These are phyloP conservation scores for Chelon auratus DNA, from an alignment of 2,797 vertebrate species.

Conservation along the genomic window DNA sequence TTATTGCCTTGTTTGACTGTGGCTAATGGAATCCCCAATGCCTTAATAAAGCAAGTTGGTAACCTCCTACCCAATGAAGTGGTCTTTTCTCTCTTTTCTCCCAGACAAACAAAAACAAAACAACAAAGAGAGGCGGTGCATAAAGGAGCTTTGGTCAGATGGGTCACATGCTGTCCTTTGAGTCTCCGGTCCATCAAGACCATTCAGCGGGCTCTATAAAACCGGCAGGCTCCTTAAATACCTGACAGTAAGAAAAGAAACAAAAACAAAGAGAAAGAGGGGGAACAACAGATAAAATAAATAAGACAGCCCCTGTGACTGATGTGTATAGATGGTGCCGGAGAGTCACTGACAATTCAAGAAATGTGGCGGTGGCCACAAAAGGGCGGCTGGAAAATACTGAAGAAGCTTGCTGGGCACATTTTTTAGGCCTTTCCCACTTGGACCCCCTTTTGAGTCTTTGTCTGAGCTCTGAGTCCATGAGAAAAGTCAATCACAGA, in stretches of 20 bases:
- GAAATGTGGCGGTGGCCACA: conserved; percentile 86
- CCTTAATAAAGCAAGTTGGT: conserved; percentile 76
- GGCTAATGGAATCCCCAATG: conserved; percentile 76
- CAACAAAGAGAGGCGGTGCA: conserved; percentile 85
- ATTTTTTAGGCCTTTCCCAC: conserved; percentile 84
- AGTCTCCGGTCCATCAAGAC: conserved; percentile 83
- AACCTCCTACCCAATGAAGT: conserved; percentile 87
- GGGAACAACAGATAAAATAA: conserved; percentile 88
- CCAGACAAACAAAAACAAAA: conserved; percentile 88
- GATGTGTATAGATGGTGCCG: conserved; percentile 87
- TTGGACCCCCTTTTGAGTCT: conserved; percentile 87
- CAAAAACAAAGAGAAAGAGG: conserved; percentile 84
- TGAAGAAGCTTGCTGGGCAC: conserved; percentile 84
- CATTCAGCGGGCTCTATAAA: conserved; percentile 85
- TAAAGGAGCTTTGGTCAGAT: conserved; percentile 87
- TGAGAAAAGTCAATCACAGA: conserved; percentile 88
- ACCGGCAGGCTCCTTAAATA: conserved; percentile 88
- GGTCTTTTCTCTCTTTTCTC: conserved; percentile 82
- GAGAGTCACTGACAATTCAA: conserved; percentile 88
- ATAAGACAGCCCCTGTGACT: conserved; percentile 88
- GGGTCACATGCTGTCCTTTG: conserved; percentile 89
- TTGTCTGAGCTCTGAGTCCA: conserved; percentile 82
- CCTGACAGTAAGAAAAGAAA: conserved; percentile 87
- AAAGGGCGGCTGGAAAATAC: conserved; percentile 81
- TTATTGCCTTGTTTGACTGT: conserved; percentile 80